phyloP scores from a whole-genome alignment of 1,140 invertebrate species.

The Heliothis subflexa region DNA sequence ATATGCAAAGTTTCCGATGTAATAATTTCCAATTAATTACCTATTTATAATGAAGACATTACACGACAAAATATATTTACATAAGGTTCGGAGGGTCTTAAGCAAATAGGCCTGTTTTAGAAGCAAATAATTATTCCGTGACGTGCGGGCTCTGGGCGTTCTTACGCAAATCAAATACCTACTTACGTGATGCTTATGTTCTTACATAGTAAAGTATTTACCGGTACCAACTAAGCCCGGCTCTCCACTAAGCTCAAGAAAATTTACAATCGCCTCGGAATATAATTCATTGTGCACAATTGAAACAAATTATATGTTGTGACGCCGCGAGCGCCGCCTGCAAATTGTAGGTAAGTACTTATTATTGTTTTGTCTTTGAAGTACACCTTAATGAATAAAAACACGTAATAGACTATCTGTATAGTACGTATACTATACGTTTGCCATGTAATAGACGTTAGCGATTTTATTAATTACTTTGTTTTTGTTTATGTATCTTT shows the following conservation, averaged over 20 bases:
- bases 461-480: too few species aligned
- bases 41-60: conserved; percentile 29
- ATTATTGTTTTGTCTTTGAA: too few species aligned
- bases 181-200: conserved; percentile 34
- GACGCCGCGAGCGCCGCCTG: background rate
- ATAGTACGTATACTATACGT: too few species aligned
- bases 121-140: conserved; percentile 12
- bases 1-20: background rate
- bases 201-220: conserved; percentile 38
- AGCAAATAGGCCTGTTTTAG: conserved; percentile 22
- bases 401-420: too few species aligned
- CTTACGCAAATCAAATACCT: conserved; percentile 41
- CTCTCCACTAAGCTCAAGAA: conserved; percentile 23
- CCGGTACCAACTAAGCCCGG: conserved; percentile 4
- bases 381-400: too few species aligned
- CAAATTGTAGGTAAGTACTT: too few species aligned
- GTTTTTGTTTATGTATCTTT: too few species aligned
- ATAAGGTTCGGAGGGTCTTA: conserved; percentile 30
- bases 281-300: conserved; percentile 10
- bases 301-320: conserved; percentile 5
- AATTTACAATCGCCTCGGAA: conserved; percentile 26
- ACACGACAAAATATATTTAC: conserved; percentile 24
- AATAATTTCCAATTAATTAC: conserved; percentile 12
- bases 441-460: too few species aligned
- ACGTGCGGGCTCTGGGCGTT: conserved; percentile 6